Evolutionary conservation across 2,888 invertebrate genomes (phyloP), one percentile per base, ranked within the genome.

Genomic region (Leptinotarsa juncta): DNA sequence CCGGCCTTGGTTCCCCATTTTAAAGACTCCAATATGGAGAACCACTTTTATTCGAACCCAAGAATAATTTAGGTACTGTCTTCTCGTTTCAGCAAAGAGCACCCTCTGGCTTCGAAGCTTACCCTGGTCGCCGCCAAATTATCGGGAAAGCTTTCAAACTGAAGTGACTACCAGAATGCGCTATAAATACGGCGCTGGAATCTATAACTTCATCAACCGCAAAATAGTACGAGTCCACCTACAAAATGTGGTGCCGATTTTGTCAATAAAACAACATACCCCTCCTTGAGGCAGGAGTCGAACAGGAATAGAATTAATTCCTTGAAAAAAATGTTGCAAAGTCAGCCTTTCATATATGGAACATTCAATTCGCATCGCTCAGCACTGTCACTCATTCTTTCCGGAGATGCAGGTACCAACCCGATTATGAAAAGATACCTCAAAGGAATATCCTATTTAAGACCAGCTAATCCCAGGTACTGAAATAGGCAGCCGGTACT

Each of bases 311-410:
- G 50, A 49, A 18, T 67, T 67, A n/a, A n/a, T n/a, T n/a, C 49
- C 48, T 20, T 49, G 12, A 20, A 42, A 32, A 32, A 32, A 32
- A n/a, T 32, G 10, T 32, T 32, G 18, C 66, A 49, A 15, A 18
- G 18, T 5, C 49, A 50, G n/a, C 49, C 66, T 16, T 50, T 50
- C 50, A 51, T 51, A 50, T 81, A 80, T 70, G 78, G 81, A 15
- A 77, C 80, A 3, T 71, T 83, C 15, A 82, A 82, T 71, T 77
- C 77, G 2, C 65, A 76, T 48, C 67, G 82, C 53, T 79, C 82
- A 4, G 83, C 83, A 0, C 65, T 83, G 23, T 66, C 81, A 0
- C 73, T 82, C 26, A 72, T 82, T 20, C 32, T 75, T n/a, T 65
- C 71, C 50, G 70, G 57, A 5, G 68, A 76, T 10, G 51, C 81